These are phyloP conservation scores for Apis cerana DNA, from an alignment of 1,140 invertebrate species.

Conservation along the genomic window DNA sequence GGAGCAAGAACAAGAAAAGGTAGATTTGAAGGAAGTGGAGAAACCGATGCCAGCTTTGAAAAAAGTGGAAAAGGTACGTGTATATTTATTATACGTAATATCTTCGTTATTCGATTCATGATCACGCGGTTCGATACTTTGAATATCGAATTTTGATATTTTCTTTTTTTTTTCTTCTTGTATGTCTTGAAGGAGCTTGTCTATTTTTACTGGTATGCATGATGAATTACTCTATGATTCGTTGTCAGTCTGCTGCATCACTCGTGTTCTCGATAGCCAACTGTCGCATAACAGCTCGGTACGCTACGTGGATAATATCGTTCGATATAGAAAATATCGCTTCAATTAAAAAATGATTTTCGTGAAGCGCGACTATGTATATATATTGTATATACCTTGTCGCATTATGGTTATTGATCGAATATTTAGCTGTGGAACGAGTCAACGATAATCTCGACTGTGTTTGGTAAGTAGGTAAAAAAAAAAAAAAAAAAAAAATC, in stretches of 20 bases:
- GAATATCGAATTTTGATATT: neutral
- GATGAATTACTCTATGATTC: conserved; percentile 1
- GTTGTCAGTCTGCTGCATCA: conserved; percentile 15
- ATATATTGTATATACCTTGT: no score
- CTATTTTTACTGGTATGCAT: conserved; percentile 20
- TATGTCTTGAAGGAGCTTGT: neutral
- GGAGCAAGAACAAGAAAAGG: conserved; percentile 94
- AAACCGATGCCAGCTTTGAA: conserved; percentile 92
- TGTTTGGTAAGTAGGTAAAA: conserved; percentile 25
- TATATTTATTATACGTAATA: neutral
- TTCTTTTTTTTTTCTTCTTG: neutral
- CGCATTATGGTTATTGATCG: no score
- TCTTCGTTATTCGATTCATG: neutral
- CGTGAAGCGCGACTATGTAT: no score
- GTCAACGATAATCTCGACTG: neutral
- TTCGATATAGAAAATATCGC: neutral
- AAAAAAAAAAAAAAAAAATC: neutral
- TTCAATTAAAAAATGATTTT: neutral
- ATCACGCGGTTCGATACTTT: neutral
- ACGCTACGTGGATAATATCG: neutral
- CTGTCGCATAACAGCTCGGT: conserved; percentile 35
- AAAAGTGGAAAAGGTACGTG: conserved; percentile 94
- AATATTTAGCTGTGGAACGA: no score
- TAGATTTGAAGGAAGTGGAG: conserved; percentile 95
- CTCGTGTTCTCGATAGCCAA: conserved; percentile 11